Base-by-base conservation (phyloP, 2,113 vertebrate species). In the Ibidorhyncha struthersii region DNA sequence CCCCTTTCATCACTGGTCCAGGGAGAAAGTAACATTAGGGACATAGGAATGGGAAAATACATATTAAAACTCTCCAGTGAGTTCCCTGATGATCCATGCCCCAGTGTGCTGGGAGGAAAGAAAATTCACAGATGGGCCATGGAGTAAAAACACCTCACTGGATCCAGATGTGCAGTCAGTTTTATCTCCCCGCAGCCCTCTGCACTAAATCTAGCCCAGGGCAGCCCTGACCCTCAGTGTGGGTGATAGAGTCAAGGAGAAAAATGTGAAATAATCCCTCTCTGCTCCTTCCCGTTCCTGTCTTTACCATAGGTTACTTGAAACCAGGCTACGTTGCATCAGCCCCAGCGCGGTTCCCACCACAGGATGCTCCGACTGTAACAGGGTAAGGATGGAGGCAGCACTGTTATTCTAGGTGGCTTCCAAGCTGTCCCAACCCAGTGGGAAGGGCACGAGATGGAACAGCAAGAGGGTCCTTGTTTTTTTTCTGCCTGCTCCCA, bases 321-420 rank as follows among this genome's bases (percentile, higher is more conserved):
- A 90, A 61, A 9, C 41, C 84, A 80, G 67, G 62, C 45, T 26
- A n/a, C 9, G 29, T 34, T 38, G 45, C 12, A 1, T 21, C 86
- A 21, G 23, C 23, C 21, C 34, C 53, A 0, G 4, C 13, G 0
- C 5, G 0, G 21, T 19, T 86, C 62, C 61, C 49, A 4, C 30
- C 18, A 1, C 89, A 17, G 74, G 45, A 13, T 18, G 61, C 78
- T 89, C 53, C 7, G 0, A 8, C 49, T 0, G 43, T 17, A 7
- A 19, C 1, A 0, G 66, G 95, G 95, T 97, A 78, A 91, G 96
- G 43, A 40, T 65, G 4, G 8, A 53, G 65, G 26, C 19, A 14
- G 22, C 23, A 5, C 52, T 61, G 76, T 21, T n/a, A 1, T 23
- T 70, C n/a, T 2, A 4, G 34, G 36, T 16, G 62, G 19, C 22